Evolutionary conservation across 2,113 vertebrate species (phyloP).

Genomic region (Chloebia gouldiae): DNA sequence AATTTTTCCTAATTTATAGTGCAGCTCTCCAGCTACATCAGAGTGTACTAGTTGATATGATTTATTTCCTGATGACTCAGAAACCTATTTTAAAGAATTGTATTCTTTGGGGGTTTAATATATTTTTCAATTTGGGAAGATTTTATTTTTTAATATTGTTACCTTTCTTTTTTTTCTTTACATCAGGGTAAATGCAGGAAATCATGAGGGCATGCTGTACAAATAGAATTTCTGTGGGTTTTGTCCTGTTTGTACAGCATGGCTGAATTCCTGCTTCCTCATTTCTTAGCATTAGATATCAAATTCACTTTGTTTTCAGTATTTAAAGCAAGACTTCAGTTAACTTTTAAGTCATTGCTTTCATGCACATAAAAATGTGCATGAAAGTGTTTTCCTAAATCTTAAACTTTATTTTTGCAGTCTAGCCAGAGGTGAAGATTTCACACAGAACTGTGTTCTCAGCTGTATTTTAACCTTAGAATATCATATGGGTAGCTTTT

Average conservation of each 20-base stretch:
- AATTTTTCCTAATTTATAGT: not conserved
- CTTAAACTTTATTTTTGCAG: not conserved
- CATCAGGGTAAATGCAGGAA: not conserved
- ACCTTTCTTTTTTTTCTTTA: not conserved
- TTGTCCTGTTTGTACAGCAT: not conserved
- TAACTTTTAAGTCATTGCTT: not conserved
- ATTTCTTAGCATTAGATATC: not conserved
- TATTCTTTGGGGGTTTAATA: not conserved
- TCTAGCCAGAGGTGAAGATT: not conserved
- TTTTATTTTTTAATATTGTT: not conserved
- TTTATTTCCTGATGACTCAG: constrained; percentile 14
- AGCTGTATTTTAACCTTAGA: not conserved
- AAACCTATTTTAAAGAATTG: not conserved
- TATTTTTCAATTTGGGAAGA: not conserved
- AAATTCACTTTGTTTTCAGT: not conserved
- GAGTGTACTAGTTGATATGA: not conserved
- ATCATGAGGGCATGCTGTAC: not conserved
- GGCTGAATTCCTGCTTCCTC: not conserved
- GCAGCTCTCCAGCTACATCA: not conserved
- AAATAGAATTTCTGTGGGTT: not conserved
- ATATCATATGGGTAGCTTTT: not conserved
- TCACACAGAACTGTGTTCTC: not conserved
- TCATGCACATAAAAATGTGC: not conserved
- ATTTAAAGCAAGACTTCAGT: not conserved
- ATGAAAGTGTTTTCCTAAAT: not conserved